Conservation (phyloP, 2,797 vertebrate genomes). For the Cynopterus sphinx region DNA sequence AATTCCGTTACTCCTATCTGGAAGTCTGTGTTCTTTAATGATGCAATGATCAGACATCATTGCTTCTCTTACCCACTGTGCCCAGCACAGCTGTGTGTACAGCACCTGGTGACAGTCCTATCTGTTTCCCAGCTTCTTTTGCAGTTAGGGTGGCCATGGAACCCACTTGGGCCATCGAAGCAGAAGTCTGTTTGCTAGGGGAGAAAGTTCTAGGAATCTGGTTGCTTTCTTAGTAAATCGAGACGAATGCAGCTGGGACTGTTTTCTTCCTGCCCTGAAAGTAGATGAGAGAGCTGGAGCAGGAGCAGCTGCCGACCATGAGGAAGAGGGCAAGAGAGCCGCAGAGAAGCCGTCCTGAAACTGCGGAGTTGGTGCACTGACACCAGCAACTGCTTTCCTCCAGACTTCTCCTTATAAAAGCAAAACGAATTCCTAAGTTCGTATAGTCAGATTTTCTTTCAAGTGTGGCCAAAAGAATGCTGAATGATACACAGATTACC, state of each 20-base stretch:
- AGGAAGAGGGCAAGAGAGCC: not conserved
- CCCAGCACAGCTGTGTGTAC: not conserved
- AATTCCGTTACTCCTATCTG: rapidly evolving
- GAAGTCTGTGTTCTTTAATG: not conserved
- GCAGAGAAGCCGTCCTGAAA: not conserved
- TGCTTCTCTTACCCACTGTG: not conserved
- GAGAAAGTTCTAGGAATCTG: not conserved
- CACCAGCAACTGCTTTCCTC: not conserved
- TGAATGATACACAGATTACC: not conserved
- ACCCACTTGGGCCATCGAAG: not conserved
- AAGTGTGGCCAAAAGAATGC: not conserved
- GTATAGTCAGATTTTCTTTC: not conserved
- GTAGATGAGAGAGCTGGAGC: not conserved
- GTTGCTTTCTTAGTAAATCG: not conserved
- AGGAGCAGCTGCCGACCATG: not conserved
- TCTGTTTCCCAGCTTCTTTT: not conserved
- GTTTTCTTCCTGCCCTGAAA: not conserved
- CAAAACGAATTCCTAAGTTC: not conserved
- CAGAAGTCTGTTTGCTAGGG: not conserved
- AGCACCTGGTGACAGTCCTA: not conserved
- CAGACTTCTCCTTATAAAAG: not conserved
- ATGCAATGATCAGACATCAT: not conserved
- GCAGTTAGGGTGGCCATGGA: not conserved
- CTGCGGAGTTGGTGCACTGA: not conserved
- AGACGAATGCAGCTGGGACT: not conserved